Percentiles rank a stretch among this genome's conserved stretches.
Evolutionary conservation across 2,888 invertebrate genomes (phyloP).

Genomic region (Odontothrips loti): DNA sequence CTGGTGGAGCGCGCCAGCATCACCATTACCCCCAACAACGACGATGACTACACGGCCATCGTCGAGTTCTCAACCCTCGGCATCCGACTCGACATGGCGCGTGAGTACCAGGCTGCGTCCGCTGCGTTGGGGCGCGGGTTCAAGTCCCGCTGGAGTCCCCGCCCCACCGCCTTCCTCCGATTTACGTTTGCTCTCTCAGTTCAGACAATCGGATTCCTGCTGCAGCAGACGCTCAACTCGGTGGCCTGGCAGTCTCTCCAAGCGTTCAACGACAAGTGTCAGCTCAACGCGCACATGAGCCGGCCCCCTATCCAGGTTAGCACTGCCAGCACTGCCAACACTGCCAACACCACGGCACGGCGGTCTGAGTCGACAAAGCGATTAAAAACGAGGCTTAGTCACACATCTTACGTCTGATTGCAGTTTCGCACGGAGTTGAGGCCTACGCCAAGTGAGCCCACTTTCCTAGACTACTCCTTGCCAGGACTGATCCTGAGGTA

Average conservation of each 20-base stretch:
- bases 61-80: background rate
- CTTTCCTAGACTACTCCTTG: background rate
- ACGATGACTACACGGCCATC: background rate
- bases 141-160: no score
- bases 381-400: no score
- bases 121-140: no score
- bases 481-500: background rate
- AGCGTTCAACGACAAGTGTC: slow-evolving; percentile 1
- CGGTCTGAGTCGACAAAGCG: no score
- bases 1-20: slow-evolving; percentile 2
- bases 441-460: background rate
- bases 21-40: background rate
- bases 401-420: background rate
- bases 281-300: background rate
- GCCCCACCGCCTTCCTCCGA: no score
- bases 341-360: background rate
- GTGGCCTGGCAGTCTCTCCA: background rate
- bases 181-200: background rate
- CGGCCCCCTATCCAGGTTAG: background rate
- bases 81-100: slow-evolving; percentile 3
- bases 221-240: background rate
- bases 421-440: background rate
- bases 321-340: background rate
- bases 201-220: background rate
- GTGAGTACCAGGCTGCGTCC: background rate